Evolutionary conservation across 2,797 vertebrate species (phyloP).

Genomic region (Neostethus bicornis): DNA sequence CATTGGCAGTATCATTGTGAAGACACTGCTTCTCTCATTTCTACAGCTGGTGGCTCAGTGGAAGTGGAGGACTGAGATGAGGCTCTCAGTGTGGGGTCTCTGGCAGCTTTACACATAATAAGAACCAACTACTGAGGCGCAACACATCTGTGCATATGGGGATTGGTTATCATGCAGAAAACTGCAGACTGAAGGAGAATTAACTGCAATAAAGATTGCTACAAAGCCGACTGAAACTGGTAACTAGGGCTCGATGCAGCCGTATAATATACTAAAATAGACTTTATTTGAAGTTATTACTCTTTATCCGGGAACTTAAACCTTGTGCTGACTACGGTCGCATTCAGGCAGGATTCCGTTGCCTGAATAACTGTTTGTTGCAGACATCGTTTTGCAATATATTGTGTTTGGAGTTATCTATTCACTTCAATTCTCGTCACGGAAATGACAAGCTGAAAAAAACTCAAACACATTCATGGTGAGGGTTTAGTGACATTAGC

Average conservation of each 20-base stretch:
- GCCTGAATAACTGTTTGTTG: background rate
- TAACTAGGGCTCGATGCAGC: slow-evolving; percentile 4
- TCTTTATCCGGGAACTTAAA: background rate
- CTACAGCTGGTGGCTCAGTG: slow-evolving; percentile 69
- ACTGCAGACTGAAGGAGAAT: slow-evolving; percentile 19
- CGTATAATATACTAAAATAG: slow-evolving; percentile 2
- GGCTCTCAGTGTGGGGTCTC: slow-evolving; percentile 72
- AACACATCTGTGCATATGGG: slow-evolving; percentile 58
- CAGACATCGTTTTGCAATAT: background rate
- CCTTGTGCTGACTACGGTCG: background rate
- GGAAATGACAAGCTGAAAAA: too few relatives aligned
- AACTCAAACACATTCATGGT: too few relatives aligned
- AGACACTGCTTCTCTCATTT: slow-evolving; percentile 47
- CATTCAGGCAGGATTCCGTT: background rate
- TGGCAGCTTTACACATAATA: slow-evolving; percentile 46
- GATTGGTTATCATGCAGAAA: slow-evolving; percentile 37
- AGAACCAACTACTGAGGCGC: slow-evolving; percentile 42
- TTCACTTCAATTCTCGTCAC: too few relatives aligned
- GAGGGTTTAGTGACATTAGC: too few relatives aligned
- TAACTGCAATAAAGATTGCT: slow-evolving; percentile 18
- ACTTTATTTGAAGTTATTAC: background rate
- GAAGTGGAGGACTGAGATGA: slow-evolving; percentile 55
- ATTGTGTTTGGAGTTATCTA: too few relatives aligned
- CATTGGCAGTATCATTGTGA: slow-evolving; percentile 63
- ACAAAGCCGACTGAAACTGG: slow-evolving; percentile 16